Percentiles rank a stretch among this genome's conserved stretches.
Evolutionary conservation across 2,113 vertebrate species (phyloP).

Genomic region (Onychorhynchus coronatus): DNA sequence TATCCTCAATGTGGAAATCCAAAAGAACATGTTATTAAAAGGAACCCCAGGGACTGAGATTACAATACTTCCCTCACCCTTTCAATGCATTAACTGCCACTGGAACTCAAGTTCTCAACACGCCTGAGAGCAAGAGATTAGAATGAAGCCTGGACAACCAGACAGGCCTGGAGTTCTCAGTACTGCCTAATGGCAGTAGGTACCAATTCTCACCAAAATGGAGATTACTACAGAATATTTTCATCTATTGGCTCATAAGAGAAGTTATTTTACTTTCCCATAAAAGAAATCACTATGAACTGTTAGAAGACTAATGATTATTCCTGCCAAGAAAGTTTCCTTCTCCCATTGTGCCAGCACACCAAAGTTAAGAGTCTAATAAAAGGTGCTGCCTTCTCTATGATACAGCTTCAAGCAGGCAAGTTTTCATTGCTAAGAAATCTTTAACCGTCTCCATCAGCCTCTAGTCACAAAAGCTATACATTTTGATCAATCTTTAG

Average conservation of each 20-base stretch:
- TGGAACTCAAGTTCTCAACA: background rate
- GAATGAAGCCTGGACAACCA: background rate
- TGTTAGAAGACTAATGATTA: background rate
- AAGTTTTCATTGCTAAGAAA: background rate
- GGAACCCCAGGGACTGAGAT: background rate
- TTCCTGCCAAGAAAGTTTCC: background rate
- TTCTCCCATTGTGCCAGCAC: background rate
- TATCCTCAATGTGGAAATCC: background rate
- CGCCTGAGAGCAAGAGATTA: background rate
- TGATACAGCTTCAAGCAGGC: background rate
- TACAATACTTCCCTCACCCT: background rate
- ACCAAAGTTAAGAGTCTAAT: background rate
- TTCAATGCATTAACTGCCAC: background rate
- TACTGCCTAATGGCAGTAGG: background rate
- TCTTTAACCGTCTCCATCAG: background rate
- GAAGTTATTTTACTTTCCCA: background rate
- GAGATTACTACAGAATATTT: background rate
- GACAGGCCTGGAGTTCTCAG: background rate
- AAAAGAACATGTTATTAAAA: background rate
- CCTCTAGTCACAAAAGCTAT: background rate
- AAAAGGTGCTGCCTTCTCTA: background rate
- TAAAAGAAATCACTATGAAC: background rate
- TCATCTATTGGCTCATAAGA: background rate
- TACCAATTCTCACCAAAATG: background rate
- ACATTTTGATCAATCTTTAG: background rate